Percentiles rank a stretch among this genome's conserved stretches.
These are phyloP conservation scores for Periplaneta americana DNA, from an alignment of 1,140 invertebrate species.

Conservation along the genomic window DNA sequence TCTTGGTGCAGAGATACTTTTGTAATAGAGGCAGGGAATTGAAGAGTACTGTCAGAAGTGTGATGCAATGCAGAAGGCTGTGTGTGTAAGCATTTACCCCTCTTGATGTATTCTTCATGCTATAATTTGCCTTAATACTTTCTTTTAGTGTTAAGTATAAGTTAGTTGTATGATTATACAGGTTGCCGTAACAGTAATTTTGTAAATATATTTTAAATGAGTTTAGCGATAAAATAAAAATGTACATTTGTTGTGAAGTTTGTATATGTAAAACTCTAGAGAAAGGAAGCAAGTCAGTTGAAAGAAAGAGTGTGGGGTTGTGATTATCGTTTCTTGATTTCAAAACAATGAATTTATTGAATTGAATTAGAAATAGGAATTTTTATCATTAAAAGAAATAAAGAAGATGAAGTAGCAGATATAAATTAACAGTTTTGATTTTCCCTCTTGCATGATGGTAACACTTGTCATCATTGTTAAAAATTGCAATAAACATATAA, in stretches of 20 bases:
- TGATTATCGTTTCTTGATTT: not conserved
- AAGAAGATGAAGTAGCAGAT: not conserved
- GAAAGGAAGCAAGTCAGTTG: not conserved
- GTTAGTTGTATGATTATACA: not conserved
- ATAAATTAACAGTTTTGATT: not conserved
- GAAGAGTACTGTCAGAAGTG: not conserved
- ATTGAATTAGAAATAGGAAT: not conserved
- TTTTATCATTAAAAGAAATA: not conserved
- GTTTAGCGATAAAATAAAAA: not conserved
- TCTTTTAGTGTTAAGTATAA: not conserved
- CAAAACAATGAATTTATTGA: not conserved
- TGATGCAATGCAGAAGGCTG: not conserved
- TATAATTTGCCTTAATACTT: not conserved
- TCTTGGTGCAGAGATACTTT: not conserved
- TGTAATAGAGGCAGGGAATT: not conserved
- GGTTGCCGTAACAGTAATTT: not conserved
- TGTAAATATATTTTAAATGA: not conserved
- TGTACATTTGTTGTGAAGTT: not conserved
- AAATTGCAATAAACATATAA: constrained; percentile 7
- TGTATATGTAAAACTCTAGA: no score
- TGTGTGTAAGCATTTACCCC: not conserved
- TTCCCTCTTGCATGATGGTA: not conserved
- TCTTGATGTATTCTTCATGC: not conserved
- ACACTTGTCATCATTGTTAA: not conserved
- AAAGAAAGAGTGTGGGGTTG: not conserved